Conservation (phyloP, 2,888 invertebrate genomes). For the Dugesia japonica region DNA sequence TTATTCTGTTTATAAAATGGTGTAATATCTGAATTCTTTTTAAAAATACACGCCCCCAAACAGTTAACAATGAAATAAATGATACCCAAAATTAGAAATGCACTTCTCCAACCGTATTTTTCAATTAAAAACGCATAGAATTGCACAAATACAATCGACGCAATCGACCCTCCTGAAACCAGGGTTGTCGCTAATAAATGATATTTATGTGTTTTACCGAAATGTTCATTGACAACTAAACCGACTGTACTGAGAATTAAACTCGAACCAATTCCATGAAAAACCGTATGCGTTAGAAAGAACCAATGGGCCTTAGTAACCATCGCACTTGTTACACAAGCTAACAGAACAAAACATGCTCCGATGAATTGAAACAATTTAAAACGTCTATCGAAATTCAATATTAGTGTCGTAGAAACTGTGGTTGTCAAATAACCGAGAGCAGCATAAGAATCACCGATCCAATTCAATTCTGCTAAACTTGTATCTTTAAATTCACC, state of each 20-base stretch:
- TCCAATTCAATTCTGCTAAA: conserved; percentile 31
- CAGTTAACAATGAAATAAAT: conserved; percentile 28
- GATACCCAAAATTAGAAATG: conserved; percentile 23
- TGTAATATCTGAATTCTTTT: conserved; percentile 10
- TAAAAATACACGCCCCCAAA: background rate
- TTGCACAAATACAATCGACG: conserved; percentile 31
- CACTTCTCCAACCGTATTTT: conserved; percentile 25
- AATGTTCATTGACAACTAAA: conserved; percentile 31
- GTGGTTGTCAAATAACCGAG: conserved; percentile 29
- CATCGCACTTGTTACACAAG: conserved; percentile 25
- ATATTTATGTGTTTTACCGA: conserved; percentile 28
- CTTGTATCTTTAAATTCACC: conserved; percentile 26
- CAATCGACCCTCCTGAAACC: conserved; percentile 30
- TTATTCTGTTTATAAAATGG: background rate
- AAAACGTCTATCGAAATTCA: conserved; percentile 22
- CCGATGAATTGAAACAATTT: conserved; percentile 27
- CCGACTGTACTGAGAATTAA: conserved; percentile 29
- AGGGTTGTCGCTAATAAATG: conserved; percentile 29
- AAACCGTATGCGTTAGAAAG: conserved; percentile 30
- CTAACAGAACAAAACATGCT: conserved; percentile 21
- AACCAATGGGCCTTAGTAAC: conserved; percentile 32
- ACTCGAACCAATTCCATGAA: conserved; percentile 30
- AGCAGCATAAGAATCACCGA: conserved; percentile 30
- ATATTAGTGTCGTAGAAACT: conserved; percentile 23
- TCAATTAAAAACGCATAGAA: conserved; percentile 30